These are phyloP conservation scores for Macquaria australasica DNA, from an alignment of 2,113 vertebrate genomes.

Conservation along the genomic window DNA sequence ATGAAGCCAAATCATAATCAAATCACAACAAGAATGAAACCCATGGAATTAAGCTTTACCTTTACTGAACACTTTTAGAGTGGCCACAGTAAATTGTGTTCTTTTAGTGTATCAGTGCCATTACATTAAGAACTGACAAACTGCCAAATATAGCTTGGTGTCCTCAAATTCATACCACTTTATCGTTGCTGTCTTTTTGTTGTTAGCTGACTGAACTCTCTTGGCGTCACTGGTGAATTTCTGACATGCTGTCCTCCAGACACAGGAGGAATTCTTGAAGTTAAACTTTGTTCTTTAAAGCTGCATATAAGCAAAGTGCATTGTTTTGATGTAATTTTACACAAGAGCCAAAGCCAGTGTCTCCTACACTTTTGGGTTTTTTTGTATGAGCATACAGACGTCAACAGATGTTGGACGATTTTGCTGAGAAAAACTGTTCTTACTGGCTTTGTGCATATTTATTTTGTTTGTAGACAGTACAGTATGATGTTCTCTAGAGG, in stretches of 20 bases:
- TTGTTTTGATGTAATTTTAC: background rate
- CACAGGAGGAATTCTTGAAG: background rate
- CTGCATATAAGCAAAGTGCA: background rate
- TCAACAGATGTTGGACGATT: no score
- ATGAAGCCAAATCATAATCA: background rate
- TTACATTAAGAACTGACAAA: background rate
- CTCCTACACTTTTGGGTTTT: background rate
- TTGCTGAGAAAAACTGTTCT: background rate
- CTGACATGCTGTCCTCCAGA: background rate
- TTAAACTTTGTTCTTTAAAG: slow-evolving; percentile 8
- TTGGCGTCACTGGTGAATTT: background rate
- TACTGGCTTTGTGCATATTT: background rate
- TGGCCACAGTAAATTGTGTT: background rate
- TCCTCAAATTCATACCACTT: background rate
- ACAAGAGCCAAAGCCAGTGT: background rate
- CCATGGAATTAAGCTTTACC: background rate
- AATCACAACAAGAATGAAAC: background rate
- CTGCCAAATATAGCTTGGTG: background rate
- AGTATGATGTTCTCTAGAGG: background rate
- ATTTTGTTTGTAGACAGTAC: slow-evolving; percentile 16
- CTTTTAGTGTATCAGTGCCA: background rate
- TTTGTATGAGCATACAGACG: background rate
- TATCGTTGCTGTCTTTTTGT: background rate
- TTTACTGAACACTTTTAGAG: background rate
- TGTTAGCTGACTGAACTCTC: background rate